A percentile compares a stretch with the other conserved stretches of the same genome.
phyloP scores from a whole-genome alignment of 2,113 vertebrate genomes.

The Eulemur macaco region DNA sequence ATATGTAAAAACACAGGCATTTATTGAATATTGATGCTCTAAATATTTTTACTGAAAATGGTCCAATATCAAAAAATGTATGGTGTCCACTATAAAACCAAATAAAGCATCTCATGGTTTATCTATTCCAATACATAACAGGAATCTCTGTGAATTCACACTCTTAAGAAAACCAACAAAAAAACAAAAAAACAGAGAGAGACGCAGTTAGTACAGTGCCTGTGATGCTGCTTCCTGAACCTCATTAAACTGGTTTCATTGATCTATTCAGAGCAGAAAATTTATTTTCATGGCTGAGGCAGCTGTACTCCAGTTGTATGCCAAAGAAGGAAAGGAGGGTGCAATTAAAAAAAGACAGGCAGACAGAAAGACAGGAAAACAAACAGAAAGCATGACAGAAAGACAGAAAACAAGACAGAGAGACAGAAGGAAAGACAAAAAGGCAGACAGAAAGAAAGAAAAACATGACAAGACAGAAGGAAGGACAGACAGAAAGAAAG shows the following conservation, averaged over 20 bases:
- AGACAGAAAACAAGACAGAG: neutral
- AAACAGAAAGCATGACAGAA: neutral
- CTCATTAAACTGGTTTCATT: neutral
- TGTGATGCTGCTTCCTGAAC: neutral
- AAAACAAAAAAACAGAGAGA: neutral
- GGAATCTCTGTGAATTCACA: neutral
- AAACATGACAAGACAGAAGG: neutral
- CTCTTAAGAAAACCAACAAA: neutral
- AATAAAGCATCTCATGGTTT: neutral
- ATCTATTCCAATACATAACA: rapidly evolving
- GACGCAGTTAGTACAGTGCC: neutral
- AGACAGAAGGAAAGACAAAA: neutral
- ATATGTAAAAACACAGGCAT: neutral
- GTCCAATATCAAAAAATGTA: neutral
- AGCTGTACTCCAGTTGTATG: neutral
- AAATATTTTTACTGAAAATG: neutral
- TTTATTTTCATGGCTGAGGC: neutral
- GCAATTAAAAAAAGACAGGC: neutral
- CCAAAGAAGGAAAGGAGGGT: neutral
- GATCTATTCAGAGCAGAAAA: neutral
- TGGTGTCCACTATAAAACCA: neutral
- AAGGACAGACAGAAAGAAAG: neutral
- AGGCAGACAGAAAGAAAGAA: neutral
- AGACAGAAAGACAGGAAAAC: neutral
- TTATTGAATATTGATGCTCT: neutral